A percentile compares a stretch with the other conserved stretches of the same genome.
Conservation (phyloP, 2,797 vertebrate species). For the Sciurus vulgaris region DNA sequence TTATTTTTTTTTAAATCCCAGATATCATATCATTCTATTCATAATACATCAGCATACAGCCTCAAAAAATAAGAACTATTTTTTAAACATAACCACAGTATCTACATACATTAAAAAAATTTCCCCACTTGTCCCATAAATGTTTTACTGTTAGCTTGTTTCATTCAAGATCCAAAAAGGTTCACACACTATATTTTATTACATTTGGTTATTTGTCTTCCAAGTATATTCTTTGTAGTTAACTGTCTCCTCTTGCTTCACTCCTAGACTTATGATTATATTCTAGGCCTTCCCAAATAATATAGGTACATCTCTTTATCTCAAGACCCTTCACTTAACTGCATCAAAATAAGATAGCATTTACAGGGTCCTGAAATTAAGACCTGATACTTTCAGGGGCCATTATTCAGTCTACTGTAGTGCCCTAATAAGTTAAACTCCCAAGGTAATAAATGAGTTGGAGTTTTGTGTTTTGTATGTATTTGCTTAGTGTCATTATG, state of each 20-base stretch:
- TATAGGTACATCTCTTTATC: neutral
- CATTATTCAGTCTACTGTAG: neutral
- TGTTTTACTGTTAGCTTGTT: neutral
- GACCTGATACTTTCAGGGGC: neutral
- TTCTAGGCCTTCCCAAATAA: neutral
- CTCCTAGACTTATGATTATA: neutral
- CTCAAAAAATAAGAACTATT: neutral
- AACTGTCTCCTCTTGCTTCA: neutral
- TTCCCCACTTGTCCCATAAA: neutral
- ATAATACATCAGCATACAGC: neutral
- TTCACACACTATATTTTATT: neutral
- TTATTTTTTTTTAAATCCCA: neutral
- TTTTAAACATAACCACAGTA: neutral
- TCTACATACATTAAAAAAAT: neutral
- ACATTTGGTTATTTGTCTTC: neutral
- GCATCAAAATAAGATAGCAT: neutral
- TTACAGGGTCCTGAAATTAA: neutral
- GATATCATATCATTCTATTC: neutral
- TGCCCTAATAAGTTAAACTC: neutral
- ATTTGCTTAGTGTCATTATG: neutral
- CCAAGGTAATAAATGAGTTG: neutral
- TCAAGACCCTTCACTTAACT: neutral
- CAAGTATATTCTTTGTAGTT: neutral
- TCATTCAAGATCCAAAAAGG: slow-evolving; percentile 25
- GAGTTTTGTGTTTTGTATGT: neutral